These are phyloP conservation scores for Drosophila kanekoi DNA, from an alignment of 2,888 invertebrate genomes.

Conservation along the genomic window DNA sequence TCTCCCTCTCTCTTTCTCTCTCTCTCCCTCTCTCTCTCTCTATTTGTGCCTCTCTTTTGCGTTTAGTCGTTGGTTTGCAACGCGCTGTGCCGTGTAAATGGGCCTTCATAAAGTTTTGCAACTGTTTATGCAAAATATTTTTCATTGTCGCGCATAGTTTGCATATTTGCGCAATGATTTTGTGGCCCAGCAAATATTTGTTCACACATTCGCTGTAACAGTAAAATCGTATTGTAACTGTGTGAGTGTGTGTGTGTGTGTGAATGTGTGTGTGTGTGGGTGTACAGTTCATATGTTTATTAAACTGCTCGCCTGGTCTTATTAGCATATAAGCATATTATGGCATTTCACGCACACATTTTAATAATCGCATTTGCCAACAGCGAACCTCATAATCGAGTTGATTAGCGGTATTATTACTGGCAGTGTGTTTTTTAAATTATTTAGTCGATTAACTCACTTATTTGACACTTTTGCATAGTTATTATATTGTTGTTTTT, in stretches of 20 bases:
- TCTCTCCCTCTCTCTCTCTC: background rate
- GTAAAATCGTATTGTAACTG: slow-evolving; percentile 2
- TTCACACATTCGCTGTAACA: slow-evolving; percentile 59
- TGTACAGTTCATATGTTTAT: slow-evolving; percentile 61
- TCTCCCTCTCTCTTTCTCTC: background rate
- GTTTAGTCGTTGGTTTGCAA: slow-evolving; percentile 24
- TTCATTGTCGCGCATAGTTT: slow-evolving; percentile 71
- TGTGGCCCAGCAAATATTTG: slow-evolving; percentile 74
- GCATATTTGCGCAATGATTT: slow-evolving; percentile 77
- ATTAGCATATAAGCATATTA: slow-evolving; percentile 68
- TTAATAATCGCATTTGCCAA: slow-evolving; percentile 53
- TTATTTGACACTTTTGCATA: slow-evolving; percentile 17
- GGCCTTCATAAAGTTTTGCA: slow-evolving; percentile 44
- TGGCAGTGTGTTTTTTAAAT: slow-evolving; percentile 43
- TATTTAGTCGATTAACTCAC: slow-evolving; percentile 10
- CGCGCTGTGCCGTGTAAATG: slow-evolving; percentile 55
- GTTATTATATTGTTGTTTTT: slow-evolving; percentile 12
- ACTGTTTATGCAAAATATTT: slow-evolving; percentile 61
- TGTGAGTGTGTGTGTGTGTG: background rate
- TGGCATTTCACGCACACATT: slow-evolving; percentile 61
- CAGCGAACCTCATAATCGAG: slow-evolving; percentile 52
- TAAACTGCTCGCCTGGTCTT: slow-evolving; percentile 50
- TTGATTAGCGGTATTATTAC: slow-evolving; percentile 66
- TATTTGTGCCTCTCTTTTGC: background rate
- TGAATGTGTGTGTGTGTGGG: slow-evolving; percentile 18